phyloP scores from a whole-genome alignment of 92 coral and sea anemone species.

The Umimayanthus chanpuru region DNA sequence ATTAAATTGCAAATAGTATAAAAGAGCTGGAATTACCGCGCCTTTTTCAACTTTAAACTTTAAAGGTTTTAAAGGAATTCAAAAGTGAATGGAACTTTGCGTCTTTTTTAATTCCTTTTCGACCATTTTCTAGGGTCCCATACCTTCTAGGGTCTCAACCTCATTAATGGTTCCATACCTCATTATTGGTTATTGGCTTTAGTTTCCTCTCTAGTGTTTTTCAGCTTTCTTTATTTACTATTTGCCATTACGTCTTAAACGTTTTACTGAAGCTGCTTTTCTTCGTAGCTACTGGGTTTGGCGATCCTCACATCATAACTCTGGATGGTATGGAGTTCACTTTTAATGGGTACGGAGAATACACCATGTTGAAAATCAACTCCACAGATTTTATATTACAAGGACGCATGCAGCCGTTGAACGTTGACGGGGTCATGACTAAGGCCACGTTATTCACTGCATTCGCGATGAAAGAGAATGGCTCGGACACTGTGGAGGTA shows the following conservation, averaged over 20 bases:
- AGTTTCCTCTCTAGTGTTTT: too few relatives aligned
- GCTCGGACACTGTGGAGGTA: slow-evolving; percentile 80
- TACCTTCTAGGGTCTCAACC: too few relatives aligned
- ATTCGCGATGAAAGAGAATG: slow-evolving; percentile 69
- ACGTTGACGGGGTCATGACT: slow-evolving; percentile 40
- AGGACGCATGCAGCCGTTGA: slow-evolving; percentile 88
- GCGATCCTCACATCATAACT: slow-evolving; percentile 94
- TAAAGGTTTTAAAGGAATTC: too few relatives aligned
- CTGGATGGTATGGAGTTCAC: slow-evolving; percentile 83
- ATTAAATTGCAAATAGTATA: not conserved
- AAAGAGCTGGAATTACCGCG: not conserved
- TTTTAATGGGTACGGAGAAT: slow-evolving; percentile 89
- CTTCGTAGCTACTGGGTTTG: slow-evolving; percentile 73
- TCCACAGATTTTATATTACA: slow-evolving; percentile 68
- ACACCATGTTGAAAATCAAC: slow-evolving; percentile 62
- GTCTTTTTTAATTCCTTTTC: too few relatives aligned
- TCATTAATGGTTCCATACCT: too few relatives aligned
- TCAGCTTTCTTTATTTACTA: too few relatives aligned
- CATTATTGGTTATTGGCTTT: too few relatives aligned
- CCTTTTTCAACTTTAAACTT: too few relatives aligned
- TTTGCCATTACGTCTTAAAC: too few relatives aligned
- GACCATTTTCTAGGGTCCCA: too few relatives aligned
- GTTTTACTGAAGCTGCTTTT: too few relatives aligned
- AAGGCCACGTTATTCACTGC: slow-evolving; percentile 80
- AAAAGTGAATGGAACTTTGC: too few relatives aligned